Conservation (phyloP, 1,140 invertebrate genomes). For the Oncopeltus fasciatus region DNA sequence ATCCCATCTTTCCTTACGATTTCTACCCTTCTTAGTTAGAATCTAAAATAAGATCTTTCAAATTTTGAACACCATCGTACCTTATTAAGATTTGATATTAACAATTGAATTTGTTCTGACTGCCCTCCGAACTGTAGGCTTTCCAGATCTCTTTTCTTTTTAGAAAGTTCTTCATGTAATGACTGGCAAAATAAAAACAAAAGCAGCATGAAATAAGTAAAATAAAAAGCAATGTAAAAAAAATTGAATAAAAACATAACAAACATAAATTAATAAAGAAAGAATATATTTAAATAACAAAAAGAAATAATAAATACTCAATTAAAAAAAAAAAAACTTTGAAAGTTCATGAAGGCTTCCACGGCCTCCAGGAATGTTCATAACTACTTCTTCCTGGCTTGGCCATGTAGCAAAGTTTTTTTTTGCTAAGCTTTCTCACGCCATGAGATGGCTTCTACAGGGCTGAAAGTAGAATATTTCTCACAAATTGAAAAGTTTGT, state of each 20-base stretch:
- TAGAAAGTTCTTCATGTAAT: constrained; percentile 47
- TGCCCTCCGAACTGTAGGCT: constrained; percentile 33
- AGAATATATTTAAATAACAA: neutral
- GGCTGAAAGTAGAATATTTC: too few species aligned
- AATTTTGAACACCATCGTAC: constrained; percentile 28
- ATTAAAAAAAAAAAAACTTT: too few species aligned
- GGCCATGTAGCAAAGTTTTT: too few species aligned
- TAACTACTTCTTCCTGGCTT: too few species aligned
- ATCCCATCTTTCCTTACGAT: too few species aligned
- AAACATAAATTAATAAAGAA: neutral
- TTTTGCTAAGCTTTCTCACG: too few species aligned
- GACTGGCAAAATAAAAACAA: constrained; percentile 37
- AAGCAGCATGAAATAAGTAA: constrained; percentile 1
- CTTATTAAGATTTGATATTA: constrained; percentile 37
- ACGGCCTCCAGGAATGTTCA: too few species aligned
- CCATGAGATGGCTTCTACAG: too few species aligned
- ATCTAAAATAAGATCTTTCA: too few species aligned
- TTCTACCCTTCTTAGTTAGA: too few species aligned
- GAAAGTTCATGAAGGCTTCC: too few species aligned
- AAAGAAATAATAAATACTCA: neutral
- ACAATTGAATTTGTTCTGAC: constrained; percentile 31
- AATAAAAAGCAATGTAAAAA: neutral
- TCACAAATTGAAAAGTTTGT: too few species aligned
- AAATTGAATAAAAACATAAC: neutral
- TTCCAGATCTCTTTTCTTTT: constrained; percentile 39